Conservation (phyloP, 2,888 invertebrate genomes). For the Lithophane semibrunnea region DNA sequence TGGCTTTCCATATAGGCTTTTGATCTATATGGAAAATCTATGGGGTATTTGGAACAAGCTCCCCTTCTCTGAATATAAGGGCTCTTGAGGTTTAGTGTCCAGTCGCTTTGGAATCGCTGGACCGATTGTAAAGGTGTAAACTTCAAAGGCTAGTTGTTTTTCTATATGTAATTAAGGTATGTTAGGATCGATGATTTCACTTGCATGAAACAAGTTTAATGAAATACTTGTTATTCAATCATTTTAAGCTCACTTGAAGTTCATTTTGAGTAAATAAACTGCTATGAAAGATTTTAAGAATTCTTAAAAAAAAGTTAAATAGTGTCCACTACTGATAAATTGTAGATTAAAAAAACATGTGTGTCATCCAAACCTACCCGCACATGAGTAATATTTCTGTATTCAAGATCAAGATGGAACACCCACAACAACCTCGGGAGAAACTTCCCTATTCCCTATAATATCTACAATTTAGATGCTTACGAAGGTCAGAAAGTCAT, state of each 20-base stretch:
- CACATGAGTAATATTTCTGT: neutral
- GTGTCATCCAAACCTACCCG: too few relatives aligned
- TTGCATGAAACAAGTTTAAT: neutral
- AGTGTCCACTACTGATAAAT: neutral
- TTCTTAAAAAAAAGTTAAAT: neutral
- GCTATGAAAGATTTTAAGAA: neutral
- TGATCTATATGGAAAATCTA: conserved; percentile 62
- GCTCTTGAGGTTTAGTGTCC: conserved; percentile 60
- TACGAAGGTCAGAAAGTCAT: conserved; percentile 54
- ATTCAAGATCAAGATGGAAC: conserved; percentile 20
- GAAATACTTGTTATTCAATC: neutral
- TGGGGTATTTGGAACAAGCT: conserved; percentile 58
- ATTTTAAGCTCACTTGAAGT: neutral
- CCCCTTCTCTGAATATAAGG: conserved; percentile 42
- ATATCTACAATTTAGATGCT: conserved; percentile 48
- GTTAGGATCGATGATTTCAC: conserved; percentile 17
- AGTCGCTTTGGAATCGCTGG: conserved; percentile 57
- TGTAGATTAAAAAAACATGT: neutral
- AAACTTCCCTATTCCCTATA: conserved; percentile 35
- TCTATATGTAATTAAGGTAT: conserved; percentile 46
- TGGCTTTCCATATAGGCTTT: conserved; percentile 63
- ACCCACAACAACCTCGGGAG: conserved; percentile 17
- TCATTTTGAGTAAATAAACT: neutral
- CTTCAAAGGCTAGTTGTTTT: conserved; percentile 60
- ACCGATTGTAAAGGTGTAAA: conserved; percentile 68